These are phyloP conservation scores for Cygnus olor DNA, from an alignment of 2,797 vertebrate genomes.

Conservation along the genomic window DNA sequence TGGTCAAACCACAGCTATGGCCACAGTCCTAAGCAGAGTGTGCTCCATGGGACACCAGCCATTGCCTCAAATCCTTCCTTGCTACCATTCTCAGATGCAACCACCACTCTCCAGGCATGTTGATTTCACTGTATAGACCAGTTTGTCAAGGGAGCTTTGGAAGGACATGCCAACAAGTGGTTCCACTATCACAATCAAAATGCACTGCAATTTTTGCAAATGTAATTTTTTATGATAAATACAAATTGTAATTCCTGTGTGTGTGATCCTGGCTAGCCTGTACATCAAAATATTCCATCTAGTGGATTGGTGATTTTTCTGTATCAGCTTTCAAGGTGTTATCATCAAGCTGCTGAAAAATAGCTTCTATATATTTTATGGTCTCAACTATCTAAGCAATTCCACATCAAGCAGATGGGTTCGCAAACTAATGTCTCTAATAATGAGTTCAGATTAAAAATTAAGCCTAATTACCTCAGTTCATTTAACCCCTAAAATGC, in stretches of 20 bases:
- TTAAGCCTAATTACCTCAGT: constrained; percentile 50
- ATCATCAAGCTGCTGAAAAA: not conserved
- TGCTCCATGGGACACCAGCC: not conserved
- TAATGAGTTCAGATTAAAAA: constrained; percentile 59
- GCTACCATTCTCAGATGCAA: accelerated
- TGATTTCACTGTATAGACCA: accelerated
- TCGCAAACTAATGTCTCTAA: constrained; percentile 65
- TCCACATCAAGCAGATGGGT: constrained; percentile 56
- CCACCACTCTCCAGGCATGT: not conserved
- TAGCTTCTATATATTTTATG: not conserved
- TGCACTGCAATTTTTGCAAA: not conserved
- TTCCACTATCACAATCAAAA: not conserved
- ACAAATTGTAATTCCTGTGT: not conserved
- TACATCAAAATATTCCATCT: not conserved
- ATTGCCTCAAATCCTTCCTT: accelerated
- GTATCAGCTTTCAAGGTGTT: not conserved
- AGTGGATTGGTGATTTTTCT: not conserved
- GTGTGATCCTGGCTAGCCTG: not conserved
- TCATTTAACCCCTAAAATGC: constrained; percentile 62
- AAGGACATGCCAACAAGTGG: not conserved
- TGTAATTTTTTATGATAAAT: not conserved
- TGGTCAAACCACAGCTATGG: not conserved
- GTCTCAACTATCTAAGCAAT: constrained; percentile 29
- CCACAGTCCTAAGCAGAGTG: accelerated
- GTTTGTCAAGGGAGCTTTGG: not conserved